Conservation (phyloP, 2,797 vertebrate genomes). For the Poecilia gillii region DNA sequence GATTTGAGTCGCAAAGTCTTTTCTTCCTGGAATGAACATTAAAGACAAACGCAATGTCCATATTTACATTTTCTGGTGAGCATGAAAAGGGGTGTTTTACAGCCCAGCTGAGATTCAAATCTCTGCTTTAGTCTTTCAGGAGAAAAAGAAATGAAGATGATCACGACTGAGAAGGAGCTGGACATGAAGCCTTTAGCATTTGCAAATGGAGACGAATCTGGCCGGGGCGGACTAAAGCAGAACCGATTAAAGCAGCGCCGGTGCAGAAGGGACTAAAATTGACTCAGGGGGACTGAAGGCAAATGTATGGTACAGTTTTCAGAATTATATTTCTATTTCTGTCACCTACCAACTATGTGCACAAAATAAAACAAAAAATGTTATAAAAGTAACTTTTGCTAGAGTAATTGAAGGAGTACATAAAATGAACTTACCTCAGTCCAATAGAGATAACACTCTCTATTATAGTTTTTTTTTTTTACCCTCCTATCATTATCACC, state of each 20-base stretch:
- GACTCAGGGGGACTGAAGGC: background rate
- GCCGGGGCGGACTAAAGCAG: too few species aligned
- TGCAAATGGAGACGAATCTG: too few species aligned
- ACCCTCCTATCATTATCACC: slow-evolving; percentile 50
- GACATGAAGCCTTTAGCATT: background rate
- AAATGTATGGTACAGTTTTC: background rate
- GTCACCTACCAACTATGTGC: background rate
- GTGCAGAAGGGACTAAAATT: background rate
- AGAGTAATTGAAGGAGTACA: background rate
- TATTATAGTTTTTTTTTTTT: slow-evolving; percentile 22
- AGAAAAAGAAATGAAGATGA: background rate
- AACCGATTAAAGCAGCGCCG: too few species aligned
- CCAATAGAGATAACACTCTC: slow-evolving; percentile 29
- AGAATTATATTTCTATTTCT: background rate
- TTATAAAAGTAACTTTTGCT: background rate
- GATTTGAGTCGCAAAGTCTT: slow-evolving; percentile 48
- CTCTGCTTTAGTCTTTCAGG: background rate
- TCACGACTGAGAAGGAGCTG: background rate
- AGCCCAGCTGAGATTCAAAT: background rate
- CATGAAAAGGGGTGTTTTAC: background rate
- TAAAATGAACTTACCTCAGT: slow-evolving; percentile 32
- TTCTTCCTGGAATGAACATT: slow-evolving; percentile 36
- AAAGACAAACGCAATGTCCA: slow-evolving; percentile 21
- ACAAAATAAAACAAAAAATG: background rate
- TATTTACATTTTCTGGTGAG: slow-evolving; percentile 39